Conservation (phyloP, 2,797 vertebrate genomes). For the Hydrophis major region DNA sequence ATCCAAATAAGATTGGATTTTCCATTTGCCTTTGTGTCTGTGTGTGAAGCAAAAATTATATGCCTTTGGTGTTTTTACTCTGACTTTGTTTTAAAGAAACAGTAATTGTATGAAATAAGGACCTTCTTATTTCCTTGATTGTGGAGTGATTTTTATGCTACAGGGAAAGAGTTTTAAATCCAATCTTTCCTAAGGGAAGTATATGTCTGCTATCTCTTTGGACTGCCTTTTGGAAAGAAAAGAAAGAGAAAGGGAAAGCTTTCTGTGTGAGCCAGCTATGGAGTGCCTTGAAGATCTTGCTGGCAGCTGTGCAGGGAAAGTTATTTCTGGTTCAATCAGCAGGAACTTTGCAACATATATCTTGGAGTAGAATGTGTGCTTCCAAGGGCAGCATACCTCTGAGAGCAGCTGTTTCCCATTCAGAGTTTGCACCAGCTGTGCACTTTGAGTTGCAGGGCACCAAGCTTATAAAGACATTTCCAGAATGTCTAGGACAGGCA, state of each 20-base stretch:
- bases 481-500: constrained; percentile 1
- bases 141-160: background rate
- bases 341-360: constrained; percentile 51
- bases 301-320: constrained; percentile 40
- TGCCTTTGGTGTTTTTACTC: background rate
- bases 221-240: fast-evolving
- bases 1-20: background rate
- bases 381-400: constrained; percentile 28
- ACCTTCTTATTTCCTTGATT: background rate
- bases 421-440: constrained; percentile 52
- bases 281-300: constrained; percentile 4
- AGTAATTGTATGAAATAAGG: constrained; percentile 1
- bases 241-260: background rate
- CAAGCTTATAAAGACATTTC: constrained; percentile 33
- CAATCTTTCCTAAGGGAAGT: background rate
- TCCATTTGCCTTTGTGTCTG: background rate
- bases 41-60: background rate
- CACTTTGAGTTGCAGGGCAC: constrained; percentile 47
- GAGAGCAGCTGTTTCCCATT: constrained; percentile 61
- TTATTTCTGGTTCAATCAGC: constrained; percentile 45
- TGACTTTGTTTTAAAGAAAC: background rate
- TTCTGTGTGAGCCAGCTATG: background rate
- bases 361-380: constrained; percentile 47
- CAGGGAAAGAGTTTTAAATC: background rate
- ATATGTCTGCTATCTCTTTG: constrained; percentile 3